Base-by-base conservation (phyloP, 2,113 vertebrate genomes). In the Ahaetulla prasina region DNA sequence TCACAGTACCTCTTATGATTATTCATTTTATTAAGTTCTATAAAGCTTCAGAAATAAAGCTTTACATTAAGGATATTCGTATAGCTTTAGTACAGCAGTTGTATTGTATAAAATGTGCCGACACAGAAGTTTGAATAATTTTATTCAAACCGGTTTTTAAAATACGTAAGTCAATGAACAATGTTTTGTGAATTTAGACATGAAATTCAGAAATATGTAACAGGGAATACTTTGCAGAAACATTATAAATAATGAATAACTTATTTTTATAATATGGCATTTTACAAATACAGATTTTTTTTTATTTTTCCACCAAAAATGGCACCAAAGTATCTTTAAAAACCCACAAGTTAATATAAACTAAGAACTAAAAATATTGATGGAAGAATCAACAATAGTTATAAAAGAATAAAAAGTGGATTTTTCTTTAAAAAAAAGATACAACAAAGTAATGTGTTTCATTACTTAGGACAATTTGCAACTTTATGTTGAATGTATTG, bases 1-100 rank as follows among this genome's bases (percentile, higher is more conserved):
- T 91, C 87, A 95, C 86, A 95, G 95, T 92, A 86, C 86, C 92
- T 45, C 84, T 3, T n/a, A 63, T 92, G 92, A 53, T 84, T 12
- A 90, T 54, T 92, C 90, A 74, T 0, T 92, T 57, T 90, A 93
- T 93, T 49, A 14, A 95, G 89, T 49, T 30, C 2, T 63, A n/a
- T 53, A 93, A 94, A 94, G 47, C 22, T 74, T 63, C 92, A 54
- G 91, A 94, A 94, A 91, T n/a, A 92, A 12, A 84, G 8, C 16
- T 35, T 95, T 95, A 88, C 10, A 87, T 89, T 94, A 85, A 94
- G 35, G 3, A 22, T 50, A 7, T 60, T 35, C 85, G 94, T 43
- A 14, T 12, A 94, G 57, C 93, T 94, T 93, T 93, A 95, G 92
- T 89, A 94, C 53, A 35, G 85, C 85, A 93, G 25, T 85, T 92